A percentile compares a stretch with the other conserved stretches of the same genome.
These are phyloP conservation scores for Amphiprion clarkii DNA, from an alignment of 2,797 vertebrate species.

Conservation along the genomic window DNA sequence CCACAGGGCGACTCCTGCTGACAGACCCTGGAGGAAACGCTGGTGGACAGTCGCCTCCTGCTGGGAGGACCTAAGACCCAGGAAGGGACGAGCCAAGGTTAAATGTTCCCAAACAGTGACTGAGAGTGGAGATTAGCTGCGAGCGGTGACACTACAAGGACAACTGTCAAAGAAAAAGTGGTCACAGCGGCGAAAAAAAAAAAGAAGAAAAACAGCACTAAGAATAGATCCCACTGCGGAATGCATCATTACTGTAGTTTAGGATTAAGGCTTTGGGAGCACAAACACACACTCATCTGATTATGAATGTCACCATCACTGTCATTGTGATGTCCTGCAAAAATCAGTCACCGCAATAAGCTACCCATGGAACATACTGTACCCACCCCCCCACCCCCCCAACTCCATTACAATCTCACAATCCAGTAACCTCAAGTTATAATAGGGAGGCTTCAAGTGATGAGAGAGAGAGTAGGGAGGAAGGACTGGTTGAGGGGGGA, in stretches of 20 bases:
- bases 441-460: constrained; percentile 40
- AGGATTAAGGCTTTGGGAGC: constrained; percentile 34
- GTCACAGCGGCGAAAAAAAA: background rate
- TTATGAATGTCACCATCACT: constrained; percentile 34
- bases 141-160: constrained; percentile 13
- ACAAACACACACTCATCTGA: constrained; percentile 24
- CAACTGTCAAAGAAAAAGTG: background rate
- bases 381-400: constrained; percentile 25
- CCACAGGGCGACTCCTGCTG: constrained; percentile 15
- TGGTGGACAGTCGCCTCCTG: constrained; percentile 16
- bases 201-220: background rate
- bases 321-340: constrained; percentile 35
- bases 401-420: constrained; percentile 48
- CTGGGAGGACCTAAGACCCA: constrained; percentile 35
- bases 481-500: constrained; percentile 25
- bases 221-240: constrained; percentile 13
- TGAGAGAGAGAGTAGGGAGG: constrained; percentile 8
- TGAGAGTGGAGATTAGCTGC: constrained; percentile 8
- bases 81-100: constrained; percentile 44
- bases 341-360: constrained; percentile 41
- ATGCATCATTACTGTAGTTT: constrained; percentile 24
- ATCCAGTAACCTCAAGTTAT: constrained; percentile 58
- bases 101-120: constrained; percentile 38
- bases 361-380: constrained; percentile 53
- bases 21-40: constrained; percentile 4